Evolutionary conservation across 2,113 vertebrate species (phyloP).

Genomic region (Lamprotornis superbus): DNA sequence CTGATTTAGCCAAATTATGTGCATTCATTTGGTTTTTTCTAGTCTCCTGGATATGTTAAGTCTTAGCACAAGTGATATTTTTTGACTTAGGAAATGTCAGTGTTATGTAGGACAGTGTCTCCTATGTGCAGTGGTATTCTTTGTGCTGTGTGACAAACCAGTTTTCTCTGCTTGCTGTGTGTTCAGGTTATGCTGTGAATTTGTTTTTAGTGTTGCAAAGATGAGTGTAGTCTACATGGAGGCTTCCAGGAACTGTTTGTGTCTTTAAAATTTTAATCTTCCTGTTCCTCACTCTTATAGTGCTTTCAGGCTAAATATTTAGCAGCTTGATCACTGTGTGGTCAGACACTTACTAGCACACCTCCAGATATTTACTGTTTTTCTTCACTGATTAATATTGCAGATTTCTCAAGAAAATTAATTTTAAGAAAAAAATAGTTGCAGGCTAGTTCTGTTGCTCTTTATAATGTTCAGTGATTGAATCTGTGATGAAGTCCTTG

Average conservation of each 20-base stretch:
- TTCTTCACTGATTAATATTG: neutral
- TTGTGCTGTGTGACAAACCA: neutral
- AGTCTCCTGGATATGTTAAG: neutral
- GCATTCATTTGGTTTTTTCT: neutral
- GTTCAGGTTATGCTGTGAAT: neutral
- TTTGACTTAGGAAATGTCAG: neutral
- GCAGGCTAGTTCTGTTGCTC: neutral
- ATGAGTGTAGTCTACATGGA: neutral
- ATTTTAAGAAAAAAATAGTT: neutral
- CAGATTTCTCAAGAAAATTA: neutral
- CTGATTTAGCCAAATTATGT: neutral
- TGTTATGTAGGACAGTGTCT: accelerated
- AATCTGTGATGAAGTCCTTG: neutral
- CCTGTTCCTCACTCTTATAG: neutral
- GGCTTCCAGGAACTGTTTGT: neutral
- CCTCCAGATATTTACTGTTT: neutral
- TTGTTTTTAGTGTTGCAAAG: neutral
- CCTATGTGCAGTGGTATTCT: accelerated
- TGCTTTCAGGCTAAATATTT: neutral
- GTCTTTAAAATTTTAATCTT: neutral
- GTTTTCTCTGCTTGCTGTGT: neutral
- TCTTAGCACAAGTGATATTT: neutral
- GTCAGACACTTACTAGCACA: neutral
- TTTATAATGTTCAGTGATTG: neutral
- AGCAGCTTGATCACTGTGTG: neutral